Percentiles rank a stretch among this genome's conserved stretches.
Conservation (phyloP, 2,797 vertebrate genomes). For the Capromys pilorides region DNA sequence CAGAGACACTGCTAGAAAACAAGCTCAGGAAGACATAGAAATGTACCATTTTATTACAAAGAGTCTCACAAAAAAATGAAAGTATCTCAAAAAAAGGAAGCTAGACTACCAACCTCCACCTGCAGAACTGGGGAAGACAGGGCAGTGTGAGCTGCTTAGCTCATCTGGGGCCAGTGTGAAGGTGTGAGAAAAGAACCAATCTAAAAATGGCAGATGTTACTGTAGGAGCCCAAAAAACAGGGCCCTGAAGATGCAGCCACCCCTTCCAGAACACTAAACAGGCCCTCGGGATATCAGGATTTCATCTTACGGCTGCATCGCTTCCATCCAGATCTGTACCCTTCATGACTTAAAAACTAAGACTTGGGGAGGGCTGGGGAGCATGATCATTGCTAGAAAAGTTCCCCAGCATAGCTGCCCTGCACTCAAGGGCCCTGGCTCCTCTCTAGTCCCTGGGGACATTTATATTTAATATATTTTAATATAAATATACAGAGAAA, state of each 20-base stretch:
- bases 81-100: constrained; percentile 82
- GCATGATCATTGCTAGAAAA: constrained; percentile 26
- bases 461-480: constrained; percentile 86
- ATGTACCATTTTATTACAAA: constrained; percentile 90
- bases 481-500: constrained; percentile 88
- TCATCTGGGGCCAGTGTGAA: constrained; percentile 43
- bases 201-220: constrained; percentile 55
- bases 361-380: not conserved
- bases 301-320: constrained; percentile 41
- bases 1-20: constrained; percentile 2
- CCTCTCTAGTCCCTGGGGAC: constrained; percentile 75
- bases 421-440: constrained; percentile 61
- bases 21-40: constrained; percentile 78
- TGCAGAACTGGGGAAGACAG: not conserved
- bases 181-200: constrained; percentile 45
- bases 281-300: constrained; percentile 57
- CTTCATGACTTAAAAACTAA: constrained; percentile 38
- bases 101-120: not conserved
- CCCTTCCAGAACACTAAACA: constrained; percentile 41
- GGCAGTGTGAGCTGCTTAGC: not conserved
- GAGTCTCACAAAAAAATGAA: constrained; percentile 84
- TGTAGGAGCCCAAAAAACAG: constrained; percentile 43
- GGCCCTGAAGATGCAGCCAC: constrained; percentile 21
- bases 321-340: constrained; percentile 37
- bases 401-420: constrained; percentile 7